A percentile compares a stretch with the other conserved stretches of the same genome.
phyloP scores from a whole-genome alignment of 2,113 vertebrate species.

The Labeo catla region DNA sequence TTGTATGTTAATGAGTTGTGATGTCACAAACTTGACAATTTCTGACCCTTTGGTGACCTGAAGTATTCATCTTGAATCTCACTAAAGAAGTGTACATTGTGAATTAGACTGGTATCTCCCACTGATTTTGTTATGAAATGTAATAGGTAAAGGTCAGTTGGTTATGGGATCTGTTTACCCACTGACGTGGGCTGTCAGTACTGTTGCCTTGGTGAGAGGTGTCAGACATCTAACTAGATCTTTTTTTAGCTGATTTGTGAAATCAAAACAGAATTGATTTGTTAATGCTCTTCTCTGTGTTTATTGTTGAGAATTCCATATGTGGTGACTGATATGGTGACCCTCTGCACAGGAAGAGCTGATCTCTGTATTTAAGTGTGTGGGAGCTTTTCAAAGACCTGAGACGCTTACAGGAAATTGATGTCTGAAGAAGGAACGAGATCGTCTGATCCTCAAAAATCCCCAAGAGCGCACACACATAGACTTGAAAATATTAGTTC shows the following conservation, averaged over 20 bases:
- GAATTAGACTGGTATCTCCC: neutral
- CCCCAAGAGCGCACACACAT: constrained; percentile 50
- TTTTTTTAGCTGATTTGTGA: neutral
- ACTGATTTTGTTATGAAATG: constrained; percentile 6
- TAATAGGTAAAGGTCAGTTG: neutral
- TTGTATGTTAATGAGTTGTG: no score
- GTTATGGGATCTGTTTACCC: neutral
- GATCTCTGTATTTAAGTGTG: neutral
- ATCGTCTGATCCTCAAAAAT: constrained; percentile 56
- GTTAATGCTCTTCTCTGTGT: neutral
- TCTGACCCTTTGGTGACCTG: neutral
- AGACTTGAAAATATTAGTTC: neutral
- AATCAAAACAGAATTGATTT: neutral
- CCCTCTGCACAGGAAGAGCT: constrained; percentile 11
- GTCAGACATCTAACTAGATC: neutral
- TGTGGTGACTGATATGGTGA: neutral
- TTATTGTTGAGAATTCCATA: neutral
- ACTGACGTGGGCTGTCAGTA: neutral
- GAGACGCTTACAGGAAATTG: constrained; percentile 77
- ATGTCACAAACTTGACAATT: neutral
- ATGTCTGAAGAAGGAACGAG: constrained; percentile 68
- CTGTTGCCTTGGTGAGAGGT: neutral
- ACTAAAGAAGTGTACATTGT: neutral
- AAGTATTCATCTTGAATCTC: neutral
- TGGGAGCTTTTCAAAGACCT: constrained; percentile 64